Base-by-base conservation (phyloP, 2,113 vertebrate species). In the Salvelinus namaycush region DNA sequence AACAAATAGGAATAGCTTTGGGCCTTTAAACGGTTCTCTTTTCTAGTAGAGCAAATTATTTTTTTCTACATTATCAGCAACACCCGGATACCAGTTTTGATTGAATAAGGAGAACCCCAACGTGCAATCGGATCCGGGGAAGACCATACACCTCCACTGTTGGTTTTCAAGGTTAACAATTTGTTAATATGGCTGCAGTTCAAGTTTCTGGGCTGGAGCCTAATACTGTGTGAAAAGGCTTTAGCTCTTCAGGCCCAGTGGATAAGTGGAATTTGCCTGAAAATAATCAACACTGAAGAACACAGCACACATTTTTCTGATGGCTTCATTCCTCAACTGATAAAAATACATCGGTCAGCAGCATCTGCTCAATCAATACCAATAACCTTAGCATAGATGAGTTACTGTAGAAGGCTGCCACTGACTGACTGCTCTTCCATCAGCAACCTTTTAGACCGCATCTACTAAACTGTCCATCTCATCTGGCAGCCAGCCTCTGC, bases 221-320 rank as follows among this genome's bases (percentile, higher is more conserved):
- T 75, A 54, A 29, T 22, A 64, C 20, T n/a, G 66, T 13, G 67
- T 70, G 68, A 65, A 51, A 74, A 24, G 62, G 70, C n/a, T 2
- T 64, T 64, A n/a, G 22, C 60, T 26, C 20, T 24, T 3, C 51
- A 57, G 51, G 3, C 51, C 51, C 18, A 20, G 49, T 54, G 16
- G 49, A 54, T 20, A 20, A 4, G 51, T 57, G 51, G 51, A 54
- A 4, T 18, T 18, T 2, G 14, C 16, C 51, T 18, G 51, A 54
- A 18, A 54, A 18, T 18, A 12, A 54, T 54, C 14, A 13, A 57
- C 5, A 57, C 51, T 57, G 16, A 57, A 20, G 16, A 57, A 18
- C 16, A 57, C 18, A 57, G 12, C 16, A 16, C 16, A 16, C 51
- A 5, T 57, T 57, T 20, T 57, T 16, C 14, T 2, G 13, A 57